Conservation (phyloP, 2,113 vertebrate genomes). For the Candoia aspera region DNA sequence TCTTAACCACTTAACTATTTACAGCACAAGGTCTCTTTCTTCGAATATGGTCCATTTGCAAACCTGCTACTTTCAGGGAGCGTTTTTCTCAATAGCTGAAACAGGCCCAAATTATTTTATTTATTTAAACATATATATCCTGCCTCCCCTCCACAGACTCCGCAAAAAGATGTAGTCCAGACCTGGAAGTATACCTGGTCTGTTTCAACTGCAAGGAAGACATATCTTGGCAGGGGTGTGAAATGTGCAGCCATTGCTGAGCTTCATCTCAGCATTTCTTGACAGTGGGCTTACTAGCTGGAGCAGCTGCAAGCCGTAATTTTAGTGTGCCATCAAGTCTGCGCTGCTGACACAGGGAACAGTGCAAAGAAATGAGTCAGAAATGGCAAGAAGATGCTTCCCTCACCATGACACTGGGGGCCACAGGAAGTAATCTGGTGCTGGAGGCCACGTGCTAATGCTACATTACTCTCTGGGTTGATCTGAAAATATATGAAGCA, state of each 20-base stretch:
- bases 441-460: not conserved
- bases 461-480: not conserved
- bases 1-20: too few species aligned
- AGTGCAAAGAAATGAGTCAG: not conserved
- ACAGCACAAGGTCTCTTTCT: too few species aligned
- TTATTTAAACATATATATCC: not conserved
- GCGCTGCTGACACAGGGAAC: not conserved
- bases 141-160: not conserved
- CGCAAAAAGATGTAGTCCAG: not conserved
- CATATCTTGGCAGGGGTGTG: not conserved
- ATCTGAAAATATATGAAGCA: not conserved
- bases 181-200: not conserved
- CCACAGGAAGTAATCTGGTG: not conserved
- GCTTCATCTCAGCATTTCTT: not conserved
- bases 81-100: not conserved
- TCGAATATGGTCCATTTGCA: not conserved
- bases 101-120: not conserved
- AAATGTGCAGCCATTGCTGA: not conserved
- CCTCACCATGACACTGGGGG: not conserved
- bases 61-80: not conserved
- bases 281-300: not conserved
- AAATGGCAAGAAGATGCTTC: not conserved
- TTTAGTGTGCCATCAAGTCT: not conserved
- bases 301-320: not conserved
- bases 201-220: not conserved